These are phyloP conservation scores for Acanthaster planci DNA, from an alignment of 35 echinoderm and acorn worm genomes.

Conservation along the genomic window DNA sequence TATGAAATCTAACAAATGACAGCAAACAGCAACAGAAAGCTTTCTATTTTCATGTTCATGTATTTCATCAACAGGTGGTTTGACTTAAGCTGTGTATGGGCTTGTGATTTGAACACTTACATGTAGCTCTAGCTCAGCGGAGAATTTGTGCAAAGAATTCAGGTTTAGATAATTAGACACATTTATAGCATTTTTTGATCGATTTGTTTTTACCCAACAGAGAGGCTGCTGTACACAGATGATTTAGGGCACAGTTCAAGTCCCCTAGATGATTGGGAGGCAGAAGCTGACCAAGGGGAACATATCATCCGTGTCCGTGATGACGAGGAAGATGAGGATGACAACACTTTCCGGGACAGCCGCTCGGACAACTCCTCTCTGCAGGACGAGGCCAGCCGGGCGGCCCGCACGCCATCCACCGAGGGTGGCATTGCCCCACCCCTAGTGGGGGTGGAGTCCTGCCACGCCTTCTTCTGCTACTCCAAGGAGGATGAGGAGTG, in stretches of 20 bases:
- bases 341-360: conserved; percentile 24
- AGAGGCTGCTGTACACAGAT: conserved; percentile 50
- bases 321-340: conserved; percentile 36
- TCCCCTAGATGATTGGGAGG: conserved; percentile 55
- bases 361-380: conserved; percentile 47
- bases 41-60: neutral
- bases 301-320: conserved; percentile 44
- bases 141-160: neutral
- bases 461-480: conserved; percentile 96
- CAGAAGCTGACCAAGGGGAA: conserved; percentile 57
- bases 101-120: neutral
- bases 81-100: neutral
- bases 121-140: neutral
- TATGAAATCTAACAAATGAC: too few species aligned
- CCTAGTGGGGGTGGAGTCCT: conserved; percentile 81
- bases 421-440: conserved; percentile 73
- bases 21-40: neutral
- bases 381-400: conserved; percentile 33
- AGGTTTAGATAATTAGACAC: neutral
- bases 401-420: neutral
- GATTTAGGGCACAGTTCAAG: conserved; percentile 24
- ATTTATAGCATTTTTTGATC: neutral
- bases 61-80: neutral
- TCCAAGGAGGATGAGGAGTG: conserved; percentile 81
- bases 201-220: conserved; percentile 13